phyloP scores from a whole-genome alignment of 2,113 vertebrate species.

The Otus sunia region DNA sequence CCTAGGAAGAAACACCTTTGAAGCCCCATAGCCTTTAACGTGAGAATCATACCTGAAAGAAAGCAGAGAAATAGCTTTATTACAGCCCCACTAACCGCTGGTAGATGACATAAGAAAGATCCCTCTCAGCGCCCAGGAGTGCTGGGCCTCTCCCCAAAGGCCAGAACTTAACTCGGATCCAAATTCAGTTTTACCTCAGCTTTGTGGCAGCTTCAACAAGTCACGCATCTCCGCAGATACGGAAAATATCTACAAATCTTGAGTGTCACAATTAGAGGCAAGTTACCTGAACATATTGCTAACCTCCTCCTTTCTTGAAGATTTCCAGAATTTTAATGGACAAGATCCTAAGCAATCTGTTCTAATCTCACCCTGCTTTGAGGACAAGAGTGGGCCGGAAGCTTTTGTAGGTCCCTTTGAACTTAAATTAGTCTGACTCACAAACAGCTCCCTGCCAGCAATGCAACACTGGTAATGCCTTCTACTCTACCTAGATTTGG shows the following conservation, averaged over 20 bases:
- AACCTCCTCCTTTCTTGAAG: not conserved
- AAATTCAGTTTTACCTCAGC: not conserved
- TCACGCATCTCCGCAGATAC: rapidly evolving
- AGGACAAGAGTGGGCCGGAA: not conserved
- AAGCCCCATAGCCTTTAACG: constrained; percentile 85
- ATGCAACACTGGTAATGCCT: rapidly evolving
- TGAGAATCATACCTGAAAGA: constrained; percentile 88
- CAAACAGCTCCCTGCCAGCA: rapidly evolving
- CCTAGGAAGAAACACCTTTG: constrained; percentile 88
- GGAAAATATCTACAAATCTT: not conserved
- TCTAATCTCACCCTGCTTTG: too few relatives aligned
- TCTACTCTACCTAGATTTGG: rapidly evolving
- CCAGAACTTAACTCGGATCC: not conserved
- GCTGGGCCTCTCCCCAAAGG: not conserved
- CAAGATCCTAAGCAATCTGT: rapidly evolving
- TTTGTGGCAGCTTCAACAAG: not conserved
- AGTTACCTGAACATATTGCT: not conserved
- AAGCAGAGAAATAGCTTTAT: not conserved
- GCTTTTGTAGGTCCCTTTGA: not conserved
- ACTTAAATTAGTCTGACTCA: not conserved
- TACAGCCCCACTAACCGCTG: not conserved
- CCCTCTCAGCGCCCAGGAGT: not conserved
- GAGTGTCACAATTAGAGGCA: too few relatives aligned
- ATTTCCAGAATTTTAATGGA: not conserved
- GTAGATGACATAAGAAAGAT: not conserved